phyloP scores from a whole-genome alignment of 2,113 vertebrate species.

The Hystrix brachyura region DNA sequence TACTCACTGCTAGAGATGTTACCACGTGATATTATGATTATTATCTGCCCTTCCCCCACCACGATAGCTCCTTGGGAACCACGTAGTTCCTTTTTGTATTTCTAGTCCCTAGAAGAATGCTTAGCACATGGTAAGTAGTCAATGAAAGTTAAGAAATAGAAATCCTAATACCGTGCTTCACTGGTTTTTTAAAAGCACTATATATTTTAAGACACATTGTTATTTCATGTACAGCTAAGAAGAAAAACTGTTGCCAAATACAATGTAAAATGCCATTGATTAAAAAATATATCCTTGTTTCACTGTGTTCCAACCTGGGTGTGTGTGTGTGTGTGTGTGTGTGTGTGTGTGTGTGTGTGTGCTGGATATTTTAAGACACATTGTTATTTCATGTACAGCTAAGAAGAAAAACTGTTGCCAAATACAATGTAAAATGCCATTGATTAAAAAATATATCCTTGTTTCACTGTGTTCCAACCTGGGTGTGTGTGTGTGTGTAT shows the following conservation, averaged over 20 bases:
- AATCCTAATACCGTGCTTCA: not conserved
- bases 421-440: conserved; percentile 44
- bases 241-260: conserved; percentile 35
- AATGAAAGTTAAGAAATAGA: not conserved
- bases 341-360: not conserved
- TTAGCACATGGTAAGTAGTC: conserved; percentile 24
- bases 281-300: not conserved
- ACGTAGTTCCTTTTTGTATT: not conserved
- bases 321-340: not conserved
- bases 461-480: conserved; percentile 27
- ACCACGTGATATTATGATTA: not conserved
- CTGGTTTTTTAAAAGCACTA: not conserved
- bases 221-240: conserved; percentile 34
- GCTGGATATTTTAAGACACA: not conserved
- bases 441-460: not conserved
- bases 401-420: conserved; percentile 42
- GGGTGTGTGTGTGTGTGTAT: not conserved
- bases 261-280: conserved; percentile 41
- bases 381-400: conserved; percentile 20
- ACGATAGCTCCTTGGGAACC: not conserved
- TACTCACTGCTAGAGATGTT: not conserved
- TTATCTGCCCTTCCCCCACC: not conserved
- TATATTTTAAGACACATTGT: not conserved
- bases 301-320: not conserved
- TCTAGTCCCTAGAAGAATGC: not conserved